These are phyloP conservation scores for Zoroaster sp. DNA, from an alignment of 53 echinoderm and acorn worm species.

Conservation along the genomic window DNA sequence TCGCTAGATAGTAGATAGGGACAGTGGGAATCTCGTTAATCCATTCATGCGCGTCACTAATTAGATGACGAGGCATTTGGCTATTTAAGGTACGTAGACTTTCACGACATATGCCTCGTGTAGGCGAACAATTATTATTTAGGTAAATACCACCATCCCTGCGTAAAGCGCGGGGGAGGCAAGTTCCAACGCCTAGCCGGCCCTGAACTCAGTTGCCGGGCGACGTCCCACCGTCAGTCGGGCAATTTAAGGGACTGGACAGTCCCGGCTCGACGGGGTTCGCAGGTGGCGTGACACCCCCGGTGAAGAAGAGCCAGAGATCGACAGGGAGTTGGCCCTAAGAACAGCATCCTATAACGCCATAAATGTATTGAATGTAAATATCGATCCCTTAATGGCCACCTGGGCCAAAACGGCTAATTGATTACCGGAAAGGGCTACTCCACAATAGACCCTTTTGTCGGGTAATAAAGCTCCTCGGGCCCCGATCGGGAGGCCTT, in stretches of 20 bases:
- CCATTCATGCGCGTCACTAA: conserved; percentile 94
- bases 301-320: background rate
- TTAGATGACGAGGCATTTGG: conserved; percentile 62
- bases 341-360: too few species aligned
- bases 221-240: too few species aligned
- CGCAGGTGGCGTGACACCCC: background rate
- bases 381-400: conserved; percentile 25
- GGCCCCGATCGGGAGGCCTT: too few species aligned
- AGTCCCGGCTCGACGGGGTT: too few species aligned
- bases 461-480: too few species aligned
- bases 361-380: conserved; percentile 35
- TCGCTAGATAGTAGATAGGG: conserved; percentile 93
- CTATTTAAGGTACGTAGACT: background rate
- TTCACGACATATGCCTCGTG: background rate
- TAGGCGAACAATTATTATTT: background rate
- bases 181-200: too few species aligned
- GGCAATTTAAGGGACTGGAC: too few species aligned
- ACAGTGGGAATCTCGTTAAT: conserved; percentile 98
- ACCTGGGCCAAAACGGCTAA: background rate
- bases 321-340: background rate
- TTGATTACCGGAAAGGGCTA: background rate
- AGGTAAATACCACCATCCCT: too few species aligned
- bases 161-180: too few species aligned
- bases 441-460: background rate
- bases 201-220: too few species aligned